Base-by-base conservation (phyloP, 2,888 invertebrate genomes). In the Cephus sareptanus region DNA sequence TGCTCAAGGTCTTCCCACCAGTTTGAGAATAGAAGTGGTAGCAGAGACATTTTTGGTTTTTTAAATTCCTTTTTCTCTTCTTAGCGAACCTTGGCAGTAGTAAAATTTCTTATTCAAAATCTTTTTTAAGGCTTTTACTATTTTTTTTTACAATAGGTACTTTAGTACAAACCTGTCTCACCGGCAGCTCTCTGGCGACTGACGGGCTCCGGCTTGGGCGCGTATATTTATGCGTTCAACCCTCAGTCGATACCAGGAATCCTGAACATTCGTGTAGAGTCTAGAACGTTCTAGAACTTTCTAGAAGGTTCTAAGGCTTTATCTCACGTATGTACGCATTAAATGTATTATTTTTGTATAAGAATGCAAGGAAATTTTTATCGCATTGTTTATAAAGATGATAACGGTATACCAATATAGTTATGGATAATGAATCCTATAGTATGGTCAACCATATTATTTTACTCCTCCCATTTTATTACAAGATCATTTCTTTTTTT, bases 1-100 rank as follows among this genome's bases (percentile, higher is more conserved):
- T 95, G 93, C 1, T 92, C 90, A 40, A 91, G 81, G n/a, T 90
- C 90, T 76, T 92, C 92, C 92, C 92, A 92, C 92, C 92, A 92
- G 80, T 92, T 88, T 12, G 92, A 91, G 84, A 92, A 92, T 30
- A 92, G 30, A 82, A 92, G 83, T 69, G 92, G 92, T n/a, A 92
- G 86, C 79, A 92, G 81, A 71, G 92, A 91, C 92, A 92, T 92
- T 80, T 79, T 85, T 73, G 12, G 40, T 68, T 79, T 15, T 81
- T 80, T 35, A 69, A 69, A 37, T 74, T 74, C 11, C 4, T 12
- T 35, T 35, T 12, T 35, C 3, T 71, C 23, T 71, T 71, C 31
- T 71, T 31, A 6, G 15, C 33, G 13, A 71, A 71, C 71, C 33
- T 71, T 71, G 0, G 23, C 2, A 56, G 23, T 23, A 23, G 0